Base-by-base conservation (phyloP, 2,797 vertebrate species). In the Catamblyrhynchus diadema region DNA sequence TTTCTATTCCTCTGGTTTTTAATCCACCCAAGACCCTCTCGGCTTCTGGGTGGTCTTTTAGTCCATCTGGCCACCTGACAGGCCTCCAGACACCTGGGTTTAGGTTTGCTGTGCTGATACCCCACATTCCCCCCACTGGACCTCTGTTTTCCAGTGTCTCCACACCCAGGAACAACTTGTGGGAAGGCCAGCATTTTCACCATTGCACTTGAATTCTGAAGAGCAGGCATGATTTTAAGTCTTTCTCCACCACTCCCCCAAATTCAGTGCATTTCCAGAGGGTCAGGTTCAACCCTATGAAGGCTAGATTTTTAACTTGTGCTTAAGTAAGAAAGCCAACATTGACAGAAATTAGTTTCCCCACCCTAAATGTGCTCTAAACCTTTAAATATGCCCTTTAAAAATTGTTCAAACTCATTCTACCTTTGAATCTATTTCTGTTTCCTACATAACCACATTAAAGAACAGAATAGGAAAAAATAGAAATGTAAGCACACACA, bases 341-440 rank as follows among this genome's bases (percentile, higher is more conserved):
- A 23, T 3, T 45, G 48, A 75, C 45, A 14, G 32, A 85, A 87
- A 5, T 78, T 64, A 19, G 7, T 41, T 69, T 91, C 18, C 10
- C 37, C 5, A 84, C 12, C 53, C 33, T 24, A 35, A 72, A 79
- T 12, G 8, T 53, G 18, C 53, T 59, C 41, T 54, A 33, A 85
- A 81, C 32, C 13, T n/a, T 54, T 54, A 54, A n/a, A 54, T 54
- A 44, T 27, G 53, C 50, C 28, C 41, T 81, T 23, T 27, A 66
- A 77, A 92, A 72, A 44, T 10, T 50, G 37, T 53, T 62, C 45
- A 41, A 24, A 83, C 53, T 82, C 54, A 44, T 71, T 61, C 60
- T 87, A 64, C 61, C 56, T 92, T 94, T 93, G 61, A 95, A 94
- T 69, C 42, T 64, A 62, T 54, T 78, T 83, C 37, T 57, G 41